Conservation (phyloP, 2,888 invertebrate species). For the Cyclophora punctaria region DNA sequence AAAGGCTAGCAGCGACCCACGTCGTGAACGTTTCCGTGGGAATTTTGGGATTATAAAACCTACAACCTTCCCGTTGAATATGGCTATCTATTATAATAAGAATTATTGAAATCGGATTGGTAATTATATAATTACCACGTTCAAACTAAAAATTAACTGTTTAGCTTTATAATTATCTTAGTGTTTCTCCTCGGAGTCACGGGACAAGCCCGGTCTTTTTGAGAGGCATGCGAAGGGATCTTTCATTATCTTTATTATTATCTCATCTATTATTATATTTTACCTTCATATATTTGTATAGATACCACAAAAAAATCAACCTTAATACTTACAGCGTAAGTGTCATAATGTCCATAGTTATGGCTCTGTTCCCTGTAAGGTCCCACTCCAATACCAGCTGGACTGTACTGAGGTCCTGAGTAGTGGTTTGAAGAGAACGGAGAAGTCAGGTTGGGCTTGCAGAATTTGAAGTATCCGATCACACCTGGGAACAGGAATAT, state of each 20-base stretch:
- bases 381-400: conserved; percentile 83
- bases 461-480: conserved; percentile 89
- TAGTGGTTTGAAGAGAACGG: conserved; percentile 62
- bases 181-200: no score
- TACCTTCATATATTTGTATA: background rate
- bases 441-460: conserved; percentile 81
- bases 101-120: no score
- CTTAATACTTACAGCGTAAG: conserved; percentile 49
- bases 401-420: conserved; percentile 81
- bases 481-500: conserved; percentile 66
- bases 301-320: background rate
- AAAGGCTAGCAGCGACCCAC: no score
- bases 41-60: no score
- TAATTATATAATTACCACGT: no score
- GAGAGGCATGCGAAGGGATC: no score
- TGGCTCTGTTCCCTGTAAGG: conserved; percentile 68
- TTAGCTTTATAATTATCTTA: background rate
- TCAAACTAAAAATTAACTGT: background rate
- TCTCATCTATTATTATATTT: background rate
- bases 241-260: no score
- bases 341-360: conserved; percentile 60
- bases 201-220: no score
- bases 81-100: no score
- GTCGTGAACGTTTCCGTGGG: no score
- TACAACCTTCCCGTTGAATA: no score